phyloP scores from a whole-genome alignment of 64 coral and sea anemone genomes.

The Actinia tenebrosa region DNA sequence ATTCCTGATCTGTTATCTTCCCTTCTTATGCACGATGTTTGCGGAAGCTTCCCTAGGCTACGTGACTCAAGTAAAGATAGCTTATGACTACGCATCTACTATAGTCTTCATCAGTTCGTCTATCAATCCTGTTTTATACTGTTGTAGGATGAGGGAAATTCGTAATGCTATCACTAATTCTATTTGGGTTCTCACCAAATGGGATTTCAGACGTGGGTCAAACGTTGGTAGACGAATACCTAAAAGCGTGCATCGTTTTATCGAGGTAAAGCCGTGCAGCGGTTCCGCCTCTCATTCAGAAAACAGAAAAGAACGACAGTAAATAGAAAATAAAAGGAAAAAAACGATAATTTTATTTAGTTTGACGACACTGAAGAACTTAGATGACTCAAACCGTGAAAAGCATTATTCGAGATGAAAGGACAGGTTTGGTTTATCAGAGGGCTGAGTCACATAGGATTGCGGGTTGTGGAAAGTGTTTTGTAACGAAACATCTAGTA shows the following conservation, averaged over 20 bases:
- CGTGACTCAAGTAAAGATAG: not conserved
- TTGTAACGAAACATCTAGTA: no score
- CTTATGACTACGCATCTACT: constrained; percentile 26
- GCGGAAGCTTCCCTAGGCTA: constrained; percentile 26
- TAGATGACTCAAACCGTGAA: no score
- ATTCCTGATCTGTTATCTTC: constrained; percentile 32
- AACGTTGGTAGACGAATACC: not conserved
- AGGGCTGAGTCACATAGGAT: no score
- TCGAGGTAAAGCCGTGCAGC: not conserved
- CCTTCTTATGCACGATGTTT: constrained; percentile 14
- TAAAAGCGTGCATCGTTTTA: not conserved
- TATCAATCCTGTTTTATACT: constrained; percentile 45
- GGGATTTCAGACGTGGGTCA: not conserved
- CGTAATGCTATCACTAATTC: constrained; percentile 1
- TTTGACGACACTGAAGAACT: no score
- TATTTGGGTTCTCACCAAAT: not conserved
- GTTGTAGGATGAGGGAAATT: constrained; percentile 28
- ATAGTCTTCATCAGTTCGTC: constrained; percentile 41
- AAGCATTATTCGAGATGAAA: no score
- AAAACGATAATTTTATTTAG: no score
- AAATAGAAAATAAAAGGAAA: no score
- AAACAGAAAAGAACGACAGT: no score
- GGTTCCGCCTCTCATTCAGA: no score
- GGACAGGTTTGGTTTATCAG: no score
- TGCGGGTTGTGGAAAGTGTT: no score